Percentiles rank a stretch among this genome's conserved stretches.
These are phyloP conservation scores for Eunapius fragilis DNA, from an alignment of 37 sponge, comb jelly and placozoan species.

Conservation along the genomic window DNA sequence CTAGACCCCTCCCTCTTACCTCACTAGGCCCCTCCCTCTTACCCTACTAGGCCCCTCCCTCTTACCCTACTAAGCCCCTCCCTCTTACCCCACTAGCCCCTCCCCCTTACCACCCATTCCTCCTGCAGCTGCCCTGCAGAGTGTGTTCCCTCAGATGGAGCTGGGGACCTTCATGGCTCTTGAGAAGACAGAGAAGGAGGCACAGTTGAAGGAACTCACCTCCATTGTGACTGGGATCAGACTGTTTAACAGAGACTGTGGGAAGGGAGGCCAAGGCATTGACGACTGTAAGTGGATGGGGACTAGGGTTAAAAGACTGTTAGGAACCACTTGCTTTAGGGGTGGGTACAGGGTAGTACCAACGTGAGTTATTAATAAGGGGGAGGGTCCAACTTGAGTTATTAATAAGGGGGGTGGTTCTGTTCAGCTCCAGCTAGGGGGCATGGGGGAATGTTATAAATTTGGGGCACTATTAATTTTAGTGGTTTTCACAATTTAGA, in stretches of 20 bases:
- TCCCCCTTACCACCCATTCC: background rate
- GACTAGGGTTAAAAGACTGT: background rate
- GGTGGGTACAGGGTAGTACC: background rate
- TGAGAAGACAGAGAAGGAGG: slow-evolving; percentile 84
- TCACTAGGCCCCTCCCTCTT: background rate
- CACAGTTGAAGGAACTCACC: slow-evolving; percentile 89
- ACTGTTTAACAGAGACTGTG: slow-evolving; percentile 93
- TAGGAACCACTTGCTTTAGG: background rate
- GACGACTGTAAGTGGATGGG: slow-evolving; percentile 83
- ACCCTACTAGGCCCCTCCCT: background rate
- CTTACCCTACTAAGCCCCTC: background rate
- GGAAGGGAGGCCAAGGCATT: slow-evolving; percentile 98
- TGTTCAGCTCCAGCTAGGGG: no score
- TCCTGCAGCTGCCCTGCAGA: slow-evolving; percentile 93
- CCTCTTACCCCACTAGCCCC: background rate
- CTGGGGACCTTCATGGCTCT: slow-evolving; percentile 95
- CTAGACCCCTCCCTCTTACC: background rate
- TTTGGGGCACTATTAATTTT: no score
- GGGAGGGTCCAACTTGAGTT: no score
- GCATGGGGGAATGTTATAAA: no score
- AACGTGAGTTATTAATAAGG: background rate
- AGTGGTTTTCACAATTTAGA: no score
- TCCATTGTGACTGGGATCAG: slow-evolving; percentile 95
- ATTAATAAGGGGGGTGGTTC: no score
- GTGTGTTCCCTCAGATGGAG: slow-evolving; percentile 98